Evolutionary conservation across 2,888 invertebrate genomes (phyloP).

Genomic region (Dasypogon diadema): DNA sequence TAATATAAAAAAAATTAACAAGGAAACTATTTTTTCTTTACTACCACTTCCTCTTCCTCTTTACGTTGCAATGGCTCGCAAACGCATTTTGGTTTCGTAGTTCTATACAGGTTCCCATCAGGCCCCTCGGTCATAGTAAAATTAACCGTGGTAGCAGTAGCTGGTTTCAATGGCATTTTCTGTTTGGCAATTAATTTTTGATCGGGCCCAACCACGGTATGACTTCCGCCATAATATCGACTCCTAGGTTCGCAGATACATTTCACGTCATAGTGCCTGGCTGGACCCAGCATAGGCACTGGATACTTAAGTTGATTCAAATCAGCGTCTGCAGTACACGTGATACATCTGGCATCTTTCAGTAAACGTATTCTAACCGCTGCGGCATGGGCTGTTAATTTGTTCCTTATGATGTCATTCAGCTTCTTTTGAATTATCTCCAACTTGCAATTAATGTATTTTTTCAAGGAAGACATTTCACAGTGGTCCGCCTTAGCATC

Average conservation of each 20-base stretch:
- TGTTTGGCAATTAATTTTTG: not conserved
- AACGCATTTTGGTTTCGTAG: not conserved
- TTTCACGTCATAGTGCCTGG: not conserved
- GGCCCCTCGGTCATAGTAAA: not conserved
- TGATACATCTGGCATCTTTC: slow-evolving; percentile 17
- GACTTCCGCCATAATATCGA: slow-evolving; percentile 24
- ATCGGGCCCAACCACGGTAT: slow-evolving; percentile 1
- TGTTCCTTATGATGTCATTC: slow-evolving; percentile 17
- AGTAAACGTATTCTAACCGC: slow-evolving; percentile 23
- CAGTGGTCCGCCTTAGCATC: not conserved
- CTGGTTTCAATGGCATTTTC: not conserved
- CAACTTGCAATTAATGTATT: slow-evolving; percentile 22
- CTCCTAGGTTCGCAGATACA: not conserved
- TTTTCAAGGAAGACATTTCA: slow-evolving; percentile 21
- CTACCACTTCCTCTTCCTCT: not conserved
- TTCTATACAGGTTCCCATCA: not conserved
- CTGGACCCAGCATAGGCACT: not conserved
- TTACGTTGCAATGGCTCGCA: not conserved
- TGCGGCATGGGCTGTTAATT: slow-evolving; percentile 3
- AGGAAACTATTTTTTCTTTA: slow-evolving; percentile 1
- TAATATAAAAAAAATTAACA: too few relatives aligned
- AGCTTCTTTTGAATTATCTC: slow-evolving; percentile 28
- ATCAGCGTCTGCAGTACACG: slow-evolving; percentile 24
- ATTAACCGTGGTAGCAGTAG: not conserved
- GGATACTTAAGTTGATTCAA: slow-evolving; percentile 14